Evolutionary conservation across 37 sponge, comb jelly and placozoan species (phyloP).

Genomic region (Eunapius fragilis): DNA sequence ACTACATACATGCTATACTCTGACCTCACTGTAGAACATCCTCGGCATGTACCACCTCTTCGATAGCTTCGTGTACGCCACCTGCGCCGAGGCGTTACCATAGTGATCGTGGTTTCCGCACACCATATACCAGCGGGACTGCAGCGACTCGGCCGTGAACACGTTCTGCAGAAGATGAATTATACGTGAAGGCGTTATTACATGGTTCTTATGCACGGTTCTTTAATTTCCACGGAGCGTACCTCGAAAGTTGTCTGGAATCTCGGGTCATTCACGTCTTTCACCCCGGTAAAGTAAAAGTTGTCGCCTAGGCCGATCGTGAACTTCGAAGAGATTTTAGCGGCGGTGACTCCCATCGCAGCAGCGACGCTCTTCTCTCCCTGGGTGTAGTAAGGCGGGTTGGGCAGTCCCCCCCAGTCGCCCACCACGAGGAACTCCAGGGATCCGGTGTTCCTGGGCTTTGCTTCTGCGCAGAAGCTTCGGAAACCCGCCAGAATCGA

Average conservation of each 20-base stretch:
- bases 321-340: slow-evolving; percentile 48
- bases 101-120: slow-evolving; percentile 94
- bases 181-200: no score
- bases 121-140: slow-evolving; percentile 78
- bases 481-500: no score
- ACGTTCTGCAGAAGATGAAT: slow-evolving; percentile 53
- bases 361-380: slow-evolving; percentile 42
- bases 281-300: slow-evolving; percentile 76
- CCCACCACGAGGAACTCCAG: slow-evolving; percentile 75
- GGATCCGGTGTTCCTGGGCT: no score
- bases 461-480: no score
- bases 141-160: slow-evolving; percentile 80
- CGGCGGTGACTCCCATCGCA: slow-evolving; percentile 62
- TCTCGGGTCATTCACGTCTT: slow-evolving; percentile 67
- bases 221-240: neutral
- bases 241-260: slow-evolving; percentile 83
- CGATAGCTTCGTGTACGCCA: slow-evolving; percentile 79
- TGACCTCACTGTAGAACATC: slow-evolving; percentile 78
- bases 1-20: no score
- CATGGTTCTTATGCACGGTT: no score
- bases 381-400: slow-evolving; percentile 60
- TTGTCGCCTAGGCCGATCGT: slow-evolving; percentile 82
- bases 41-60: slow-evolving; percentile 83
- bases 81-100: slow-evolving; percentile 86
- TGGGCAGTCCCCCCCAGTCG: slow-evolving; percentile 78